Conservation (phyloP, 2,113 vertebrate genomes). For the Tonatia bakeri region DNA sequence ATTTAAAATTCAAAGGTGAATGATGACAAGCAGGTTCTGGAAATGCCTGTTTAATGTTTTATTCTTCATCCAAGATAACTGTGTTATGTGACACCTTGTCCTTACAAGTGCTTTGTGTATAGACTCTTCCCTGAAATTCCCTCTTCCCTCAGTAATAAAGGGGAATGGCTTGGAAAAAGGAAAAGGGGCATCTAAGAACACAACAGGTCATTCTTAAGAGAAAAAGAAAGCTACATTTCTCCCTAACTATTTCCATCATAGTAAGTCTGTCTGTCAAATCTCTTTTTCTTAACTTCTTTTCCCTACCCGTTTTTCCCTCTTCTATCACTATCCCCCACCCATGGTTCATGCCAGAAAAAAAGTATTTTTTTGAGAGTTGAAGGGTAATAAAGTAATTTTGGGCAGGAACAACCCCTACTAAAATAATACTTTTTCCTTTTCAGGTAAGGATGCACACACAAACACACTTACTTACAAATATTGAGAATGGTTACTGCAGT, state of each 20-base stretch:
- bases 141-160: background rate
- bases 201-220: background rate
- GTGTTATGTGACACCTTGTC: conserved; percentile 12
- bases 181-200: background rate
- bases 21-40: background rate
- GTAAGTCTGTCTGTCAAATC: background rate
- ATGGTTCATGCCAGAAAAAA: background rate
- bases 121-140: conserved; percentile 14
- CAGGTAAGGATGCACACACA: background rate
- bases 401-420: background rate
- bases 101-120: conserved; percentile 31
- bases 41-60: conserved; percentile 7
- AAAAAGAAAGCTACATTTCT: background rate
- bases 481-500: conserved; percentile 20
- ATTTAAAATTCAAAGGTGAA: conserved; percentile 22
- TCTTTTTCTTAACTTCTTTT: conserved; percentile 26
- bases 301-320: background rate
- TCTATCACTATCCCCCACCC: background rate
- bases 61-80: conserved; percentile 7
- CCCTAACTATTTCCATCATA: background rate
- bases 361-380: background rate
- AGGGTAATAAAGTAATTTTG: background rate
- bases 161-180: background rate
- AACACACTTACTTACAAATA: background rate
- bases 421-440: background rate